A percentile compares a stretch with the other conserved stretches of the same genome.
These are phyloP conservation scores for Ceramica pisi DNA, from an alignment of 2,888 invertebrate species.

Conservation along the genomic window DNA sequence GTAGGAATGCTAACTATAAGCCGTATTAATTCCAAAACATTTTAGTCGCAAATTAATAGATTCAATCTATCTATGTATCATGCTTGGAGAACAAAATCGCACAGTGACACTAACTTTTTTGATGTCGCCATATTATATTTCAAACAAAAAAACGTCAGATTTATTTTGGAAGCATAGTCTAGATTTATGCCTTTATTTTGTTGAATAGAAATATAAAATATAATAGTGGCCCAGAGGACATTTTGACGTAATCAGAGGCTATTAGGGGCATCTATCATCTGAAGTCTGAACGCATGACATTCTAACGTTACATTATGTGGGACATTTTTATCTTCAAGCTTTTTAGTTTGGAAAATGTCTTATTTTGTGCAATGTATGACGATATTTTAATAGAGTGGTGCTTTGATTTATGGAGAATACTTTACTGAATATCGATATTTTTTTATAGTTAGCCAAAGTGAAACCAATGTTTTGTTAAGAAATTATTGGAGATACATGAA, in stretches of 20 bases:
- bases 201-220: constrained; percentile 44
- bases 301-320: constrained; percentile 32
- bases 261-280: constrained; percentile 57
- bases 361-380: constrained; percentile 10
- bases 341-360: constrained; percentile 36
- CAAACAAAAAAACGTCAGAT: constrained; percentile 32
- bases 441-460: too few species aligned
- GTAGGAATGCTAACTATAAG: too few species aligned
- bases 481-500: too few species aligned
- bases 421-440: background rate
- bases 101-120: constrained; percentile 18
- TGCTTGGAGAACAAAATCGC: constrained; percentile 31
- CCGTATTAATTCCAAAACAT: background rate
- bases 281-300: constrained; percentile 31
- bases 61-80: constrained; percentile 5
- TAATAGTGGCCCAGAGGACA: constrained; percentile 31
- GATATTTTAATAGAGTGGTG: constrained; percentile 3
- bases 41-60: background rate
- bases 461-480: too few species aligned
- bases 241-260: constrained; percentile 48
- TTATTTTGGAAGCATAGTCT: constrained; percentile 30
- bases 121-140: constrained; percentile 10
- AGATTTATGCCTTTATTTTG: constrained; percentile 53
- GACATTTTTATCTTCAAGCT: constrained; percentile 39
- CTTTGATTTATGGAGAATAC: constrained; percentile 10